Evolutionary conservation across 1,140 invertebrate species (phyloP).

Genomic region (Pseudobourletiella spinata): DNA sequence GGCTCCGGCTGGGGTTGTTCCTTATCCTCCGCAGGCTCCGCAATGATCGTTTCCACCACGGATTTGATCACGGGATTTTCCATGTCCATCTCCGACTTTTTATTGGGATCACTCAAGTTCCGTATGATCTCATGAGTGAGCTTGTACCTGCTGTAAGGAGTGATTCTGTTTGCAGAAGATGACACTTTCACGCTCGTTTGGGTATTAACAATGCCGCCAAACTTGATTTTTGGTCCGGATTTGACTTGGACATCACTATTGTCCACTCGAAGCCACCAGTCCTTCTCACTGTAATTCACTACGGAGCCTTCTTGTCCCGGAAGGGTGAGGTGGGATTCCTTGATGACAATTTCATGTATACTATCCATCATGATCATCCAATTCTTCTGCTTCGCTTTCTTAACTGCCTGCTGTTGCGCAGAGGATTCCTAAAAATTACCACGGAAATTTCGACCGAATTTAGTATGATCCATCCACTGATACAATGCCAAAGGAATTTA

Average conservation of each 20-base stretch:
- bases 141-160: conserved; percentile 23
- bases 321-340: no score
- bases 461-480: no score
- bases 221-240: neutral
- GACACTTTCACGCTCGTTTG: neutral
- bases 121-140: conserved; percentile 30
- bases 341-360: conserved; percentile 24
- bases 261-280: conserved; percentile 1
- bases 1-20: neutral
- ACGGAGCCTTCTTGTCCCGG: neutral
- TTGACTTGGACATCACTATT: neutral
- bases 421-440: conserved; percentile 11
- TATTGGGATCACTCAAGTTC: conserved; percentile 24
- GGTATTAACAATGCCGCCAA: neutral
- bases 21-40: conserved; percentile 4
- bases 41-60: conserved; percentile 28
- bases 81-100: conserved; percentile 16
- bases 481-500: neutral
- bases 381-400: conserved; percentile 19
- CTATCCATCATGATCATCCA: conserved; percentile 28
- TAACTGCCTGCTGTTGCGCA: neutral
- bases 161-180: neutral
- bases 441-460: no score
- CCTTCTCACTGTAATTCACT: neutral
- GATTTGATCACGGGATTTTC: conserved; percentile 21